Conservation (phyloP, 92 coral and sea anemone genomes). For the Phymanthus crucifer region DNA sequence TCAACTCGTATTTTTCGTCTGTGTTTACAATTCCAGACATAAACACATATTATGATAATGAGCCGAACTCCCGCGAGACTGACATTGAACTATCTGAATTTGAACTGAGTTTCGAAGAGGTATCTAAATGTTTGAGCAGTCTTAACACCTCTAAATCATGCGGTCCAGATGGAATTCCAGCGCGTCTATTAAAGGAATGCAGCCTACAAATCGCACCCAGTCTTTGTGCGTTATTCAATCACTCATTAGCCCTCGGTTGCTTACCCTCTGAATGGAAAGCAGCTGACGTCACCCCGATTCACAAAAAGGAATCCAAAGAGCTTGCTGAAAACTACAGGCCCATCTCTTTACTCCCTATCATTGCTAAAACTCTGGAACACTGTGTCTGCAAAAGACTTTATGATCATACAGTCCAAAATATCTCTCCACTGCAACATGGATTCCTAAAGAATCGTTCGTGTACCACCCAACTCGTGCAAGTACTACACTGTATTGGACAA, state of each 20-base stretch:
- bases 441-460: conserved; percentile 18
- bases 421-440: not conserved
- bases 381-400: not conserved
- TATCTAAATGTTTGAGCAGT: not conserved
- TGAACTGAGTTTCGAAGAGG: not conserved
- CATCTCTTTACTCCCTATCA: not conserved
- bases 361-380: not conserved
- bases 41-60: too few species aligned
- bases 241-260: conserved; percentile 5
- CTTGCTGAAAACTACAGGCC: not conserved
- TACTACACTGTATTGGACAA: conserved; percentile 27
- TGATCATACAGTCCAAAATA: not conserved
- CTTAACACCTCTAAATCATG: conserved; percentile 36
- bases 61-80: too few species aligned
- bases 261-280: not conserved
- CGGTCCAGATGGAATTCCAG: conserved; percentile 52
- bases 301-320: too few species aligned
- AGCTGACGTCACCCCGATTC: not conserved
- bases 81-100: not conserved
- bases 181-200: conserved; percentile 35
- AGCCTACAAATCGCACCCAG: conserved; percentile 37
- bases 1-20: conserved; percentile 45
- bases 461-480: conserved; percentile 24
- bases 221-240: conserved; percentile 32
- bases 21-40: conserved; percentile 6